Evolutionary conservation across 37 sponge, comb jelly and placozoan genomes (phyloP), one percentile per base, ranked within the genome.

Genomic region (Ianthella basta): DNA sequence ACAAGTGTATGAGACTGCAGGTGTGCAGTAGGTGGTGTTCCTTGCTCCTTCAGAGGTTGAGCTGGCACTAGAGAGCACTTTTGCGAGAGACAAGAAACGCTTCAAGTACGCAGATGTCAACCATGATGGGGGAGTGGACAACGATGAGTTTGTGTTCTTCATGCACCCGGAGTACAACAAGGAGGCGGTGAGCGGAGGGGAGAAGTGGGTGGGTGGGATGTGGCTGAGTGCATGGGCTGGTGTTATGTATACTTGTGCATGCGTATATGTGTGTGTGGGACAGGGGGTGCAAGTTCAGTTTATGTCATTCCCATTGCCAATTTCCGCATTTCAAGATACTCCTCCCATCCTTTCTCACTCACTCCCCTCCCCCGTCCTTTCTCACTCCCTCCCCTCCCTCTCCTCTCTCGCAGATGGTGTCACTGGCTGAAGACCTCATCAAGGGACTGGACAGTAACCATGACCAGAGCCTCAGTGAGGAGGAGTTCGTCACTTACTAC

Each of bases 131-230:
- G 14, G 20, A 15, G 19, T 80, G 35, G 60, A 56, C 25, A 32
- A n/a, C 15, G 36, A 56, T 1, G 81, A 80, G 38, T 80, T 53
- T 29, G 6, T 80, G 21, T 59, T 25, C 60, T 80, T 80, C 60
- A 2, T 36, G 35, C 81, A 80, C 38, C 81, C 81, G 21, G 81
- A 80, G 25, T 59, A 80, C 81, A 80, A 32, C 38, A 59, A 59
- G 61, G 38, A 15, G 24, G 24, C 81, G 35, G 81, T 80, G 20
- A 57, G 81, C 14, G 70, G 50, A 44, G 50, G 50, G 50, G 50
- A 44, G 50, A 44, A 8, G 50, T 44, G 8, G 50, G 50, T 44
- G 50, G 3, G 50, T 44, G 50, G 3, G 50, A n/a, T 69, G 70
- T 69, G 70, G 10, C 33, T 69, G 70, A 6, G 70, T 69, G 70